A percentile compares a stretch with the other conserved stretches of the same genome.
Evolutionary conservation across 2,888 invertebrate genomes (phyloP).

Genomic region (Drosophila meridionalis): DNA sequence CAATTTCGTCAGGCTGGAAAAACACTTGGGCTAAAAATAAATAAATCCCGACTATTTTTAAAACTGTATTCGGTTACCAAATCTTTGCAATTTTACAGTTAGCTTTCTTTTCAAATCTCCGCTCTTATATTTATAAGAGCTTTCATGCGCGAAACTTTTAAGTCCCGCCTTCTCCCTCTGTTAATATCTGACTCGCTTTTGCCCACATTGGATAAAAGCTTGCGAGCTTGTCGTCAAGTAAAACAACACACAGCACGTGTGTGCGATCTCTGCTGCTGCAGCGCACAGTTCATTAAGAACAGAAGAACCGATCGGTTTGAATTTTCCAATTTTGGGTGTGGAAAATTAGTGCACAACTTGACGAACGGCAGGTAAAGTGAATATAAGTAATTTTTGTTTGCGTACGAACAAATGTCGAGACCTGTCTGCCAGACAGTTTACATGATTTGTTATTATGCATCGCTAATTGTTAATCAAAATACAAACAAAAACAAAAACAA

Average conservation of each 20-base stretch:
- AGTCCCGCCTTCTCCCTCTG: constrained; percentile 42
- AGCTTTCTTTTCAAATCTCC: background rate
- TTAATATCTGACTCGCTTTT: background rate
- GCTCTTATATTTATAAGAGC: constrained; percentile 18
- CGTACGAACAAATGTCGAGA: constrained; percentile 1
- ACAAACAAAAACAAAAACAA: constrained; percentile 30
- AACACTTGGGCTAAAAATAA: constrained; percentile 24
- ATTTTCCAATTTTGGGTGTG: constrained; percentile 8
- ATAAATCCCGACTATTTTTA: constrained; percentile 3
- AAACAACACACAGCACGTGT: constrained; percentile 46
- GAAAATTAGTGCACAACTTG: constrained; percentile 24
- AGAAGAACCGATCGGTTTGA: constrained; percentile 22
- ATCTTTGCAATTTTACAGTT: too few relatives aligned
- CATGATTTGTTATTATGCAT: constrained; percentile 22
- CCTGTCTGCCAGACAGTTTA: constrained; percentile 16
- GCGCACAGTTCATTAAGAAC: constrained; percentile 33
- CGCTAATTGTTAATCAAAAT: constrained; percentile 24
- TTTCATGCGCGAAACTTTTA: constrained; percentile 28
- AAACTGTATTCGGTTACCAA: background rate
- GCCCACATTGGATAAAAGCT: constrained; percentile 44
- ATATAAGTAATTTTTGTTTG: background rate
- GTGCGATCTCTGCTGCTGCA: constrained; percentile 9
- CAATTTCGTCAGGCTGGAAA: constrained; percentile 72
- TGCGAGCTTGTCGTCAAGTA: background rate
- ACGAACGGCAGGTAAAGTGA: constrained; percentile 23